phyloP scores from a whole-genome alignment of 2,113 vertebrate genomes.

The Notiomystis cincta region DNA sequence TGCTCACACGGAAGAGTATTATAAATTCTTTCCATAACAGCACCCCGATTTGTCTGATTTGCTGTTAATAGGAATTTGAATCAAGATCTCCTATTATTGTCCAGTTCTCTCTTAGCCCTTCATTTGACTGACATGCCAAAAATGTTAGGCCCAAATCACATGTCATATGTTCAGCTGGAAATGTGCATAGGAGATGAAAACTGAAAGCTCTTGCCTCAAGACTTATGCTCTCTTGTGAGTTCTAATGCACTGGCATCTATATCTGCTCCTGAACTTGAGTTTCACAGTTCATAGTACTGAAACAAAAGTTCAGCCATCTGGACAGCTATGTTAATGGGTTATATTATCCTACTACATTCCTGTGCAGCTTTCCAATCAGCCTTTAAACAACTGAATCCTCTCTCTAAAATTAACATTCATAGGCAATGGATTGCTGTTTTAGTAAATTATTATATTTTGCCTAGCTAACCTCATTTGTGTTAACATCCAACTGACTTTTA shows the following conservation, averaged over 20 bases:
- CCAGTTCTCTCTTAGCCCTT: neutral
- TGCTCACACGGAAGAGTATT: neutral
- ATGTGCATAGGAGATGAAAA: neutral
- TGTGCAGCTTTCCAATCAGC: neutral
- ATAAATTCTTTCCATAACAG: neutral
- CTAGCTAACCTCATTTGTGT: neutral
- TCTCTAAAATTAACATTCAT: slow-evolving; percentile 20
- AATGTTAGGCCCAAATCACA: neutral
- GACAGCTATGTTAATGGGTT: slow-evolving; percentile 4
- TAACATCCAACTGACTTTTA: slow-evolving; percentile 27
- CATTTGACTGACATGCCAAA: neutral
- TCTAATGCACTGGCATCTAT: neutral
- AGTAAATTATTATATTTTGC: slow-evolving; percentile 9
- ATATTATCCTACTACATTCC: slow-evolving; percentile 7
- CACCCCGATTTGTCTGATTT: neutral
- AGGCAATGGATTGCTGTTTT: neutral
- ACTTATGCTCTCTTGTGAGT: neutral
- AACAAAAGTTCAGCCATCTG: slow-evolving; percentile 52
- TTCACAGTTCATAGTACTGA: neutral
- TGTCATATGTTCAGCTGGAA: neutral
- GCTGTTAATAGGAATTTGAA: neutral
- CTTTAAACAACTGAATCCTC: slow-evolving; percentile 23
- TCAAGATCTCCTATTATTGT: neutral
- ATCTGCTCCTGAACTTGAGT: slow-evolving; percentile 13
- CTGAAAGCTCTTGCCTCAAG: neutral